These are phyloP conservation scores for Coregonus suidteri DNA, from an alignment of 2,797 vertebrate species.

Conservation along the genomic window DNA sequence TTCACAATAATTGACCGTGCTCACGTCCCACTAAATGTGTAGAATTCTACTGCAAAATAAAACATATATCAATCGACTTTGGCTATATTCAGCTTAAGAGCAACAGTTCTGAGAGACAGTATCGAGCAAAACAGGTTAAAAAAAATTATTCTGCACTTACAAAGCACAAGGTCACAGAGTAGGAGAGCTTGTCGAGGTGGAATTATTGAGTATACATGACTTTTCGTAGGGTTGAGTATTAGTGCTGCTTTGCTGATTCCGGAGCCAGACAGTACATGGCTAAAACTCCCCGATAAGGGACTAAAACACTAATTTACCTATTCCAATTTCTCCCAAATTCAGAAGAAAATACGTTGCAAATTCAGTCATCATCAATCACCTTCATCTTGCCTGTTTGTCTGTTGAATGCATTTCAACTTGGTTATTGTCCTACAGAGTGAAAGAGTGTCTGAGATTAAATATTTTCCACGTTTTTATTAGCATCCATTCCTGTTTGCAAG, in stretches of 20 bases:
- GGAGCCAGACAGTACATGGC: slow-evolving; percentile 49
- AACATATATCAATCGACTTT: slow-evolving; percentile 45
- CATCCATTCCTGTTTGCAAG: not conserved
- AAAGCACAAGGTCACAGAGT: slow-evolving; percentile 56
- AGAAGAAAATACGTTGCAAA: slow-evolving; percentile 47
- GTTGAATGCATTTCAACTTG: slow-evolving; percentile 50
- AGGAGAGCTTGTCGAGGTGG: slow-evolving; percentile 52
- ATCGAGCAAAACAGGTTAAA: slow-evolving; percentile 47
- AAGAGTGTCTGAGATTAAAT: not conserved
- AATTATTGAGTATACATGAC: slow-evolving; percentile 42
- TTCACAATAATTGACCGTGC: slow-evolving; percentile 43
- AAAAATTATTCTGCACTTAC: slow-evolving; percentile 33
- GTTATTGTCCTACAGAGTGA: slow-evolving; percentile 47
- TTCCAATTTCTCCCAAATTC: slow-evolving; percentile 26
- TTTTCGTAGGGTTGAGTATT: slow-evolving; percentile 53
- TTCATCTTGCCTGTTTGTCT: slow-evolving; percentile 26
- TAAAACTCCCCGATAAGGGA: slow-evolving; percentile 3
- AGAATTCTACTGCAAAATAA: slow-evolving; percentile 47
- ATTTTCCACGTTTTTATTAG: not conserved
- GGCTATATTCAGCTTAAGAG: slow-evolving; percentile 55
- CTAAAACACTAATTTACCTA: slow-evolving; percentile 38
- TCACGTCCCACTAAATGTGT: slow-evolving; percentile 45
- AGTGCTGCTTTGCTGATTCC: slow-evolving; percentile 60
- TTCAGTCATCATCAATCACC: slow-evolving; percentile 41
- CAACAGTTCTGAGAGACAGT: slow-evolving; percentile 12